Conservation (phyloP, 2,113 vertebrate species). For the Peromyscus maniculatus region DNA sequence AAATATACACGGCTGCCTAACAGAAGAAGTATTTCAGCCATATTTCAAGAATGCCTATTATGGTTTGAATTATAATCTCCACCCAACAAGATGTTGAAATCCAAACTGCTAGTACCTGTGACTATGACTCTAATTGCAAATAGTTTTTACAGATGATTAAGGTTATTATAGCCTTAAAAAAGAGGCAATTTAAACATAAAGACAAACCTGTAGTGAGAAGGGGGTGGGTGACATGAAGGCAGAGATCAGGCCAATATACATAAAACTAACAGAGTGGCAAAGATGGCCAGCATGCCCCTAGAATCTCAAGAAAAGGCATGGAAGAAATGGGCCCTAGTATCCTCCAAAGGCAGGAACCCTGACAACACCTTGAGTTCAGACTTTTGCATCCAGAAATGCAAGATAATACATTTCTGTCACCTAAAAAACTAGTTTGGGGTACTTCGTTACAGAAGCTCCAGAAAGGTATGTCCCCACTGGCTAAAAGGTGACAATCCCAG, state of each 20-base stretch:
- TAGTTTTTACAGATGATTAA: constrained; percentile 45
- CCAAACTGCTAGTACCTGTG: neutral
- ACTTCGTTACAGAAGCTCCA: neutral
- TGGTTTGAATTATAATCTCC: neutral
- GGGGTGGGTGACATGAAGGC: neutral
- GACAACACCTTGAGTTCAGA: neutral
- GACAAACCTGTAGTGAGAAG: neutral
- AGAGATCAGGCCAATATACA: neutral
- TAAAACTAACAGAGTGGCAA: constrained; percentile 10
- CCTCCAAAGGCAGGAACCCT: neutral
- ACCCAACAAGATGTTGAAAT: neutral
- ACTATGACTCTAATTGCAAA: constrained; percentile 37
- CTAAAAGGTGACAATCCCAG: neutral
- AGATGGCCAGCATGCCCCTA: neutral
- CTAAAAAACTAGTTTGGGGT: neutral
- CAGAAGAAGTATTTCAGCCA: neutral
- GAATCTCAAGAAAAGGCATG: neutral
- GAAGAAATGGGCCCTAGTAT: neutral
- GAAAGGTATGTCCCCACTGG: neutral
- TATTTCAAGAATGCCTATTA: neutral
- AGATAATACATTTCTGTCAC: neutral
- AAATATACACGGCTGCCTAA: neutral
- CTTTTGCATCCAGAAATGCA: neutral
- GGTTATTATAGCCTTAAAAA: constrained; percentile 5
- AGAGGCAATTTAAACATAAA: constrained; percentile 11